Conservation (phyloP, 2,888 invertebrate genomes). For the Drosophila neotestacea region DNA sequence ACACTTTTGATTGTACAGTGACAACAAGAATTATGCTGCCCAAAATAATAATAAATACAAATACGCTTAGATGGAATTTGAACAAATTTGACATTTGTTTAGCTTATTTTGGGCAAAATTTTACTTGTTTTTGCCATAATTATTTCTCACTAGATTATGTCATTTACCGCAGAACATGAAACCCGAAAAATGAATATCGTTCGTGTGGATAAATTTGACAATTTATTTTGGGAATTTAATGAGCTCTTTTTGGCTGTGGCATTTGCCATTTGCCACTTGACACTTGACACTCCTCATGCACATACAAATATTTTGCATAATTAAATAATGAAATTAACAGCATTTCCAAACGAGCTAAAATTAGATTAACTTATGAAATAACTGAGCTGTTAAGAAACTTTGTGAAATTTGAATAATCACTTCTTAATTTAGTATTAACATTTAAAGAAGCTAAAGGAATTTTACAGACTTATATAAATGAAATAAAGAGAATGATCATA, state of each 20-base stretch:
- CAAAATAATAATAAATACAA: constrained; percentile 24
- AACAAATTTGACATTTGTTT: constrained; percentile 41
- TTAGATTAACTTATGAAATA: constrained; percentile 17
- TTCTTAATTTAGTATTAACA: too few species aligned
- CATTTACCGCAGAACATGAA: constrained; percentile 41
- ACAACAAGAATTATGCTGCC: constrained; percentile 22
- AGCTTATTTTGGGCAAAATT: constrained; percentile 22
- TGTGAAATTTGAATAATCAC: background rate
- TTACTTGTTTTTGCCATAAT: background rate
- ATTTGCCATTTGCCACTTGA: background rate
- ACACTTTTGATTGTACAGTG: constrained; percentile 29
- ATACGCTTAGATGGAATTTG: constrained; percentile 28
- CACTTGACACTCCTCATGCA: background rate
- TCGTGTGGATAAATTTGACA: constrained; percentile 25
- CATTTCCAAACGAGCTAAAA: constrained; percentile 3
- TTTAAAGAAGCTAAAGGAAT: background rate
- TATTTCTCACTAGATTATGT: constrained; percentile 35
- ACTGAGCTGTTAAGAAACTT: background rate
- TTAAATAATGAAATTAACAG: constrained; percentile 44
- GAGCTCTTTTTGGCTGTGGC: constrained; percentile 34
- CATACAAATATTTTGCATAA: constrained; percentile 35
- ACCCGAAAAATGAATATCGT: constrained; percentile 24
- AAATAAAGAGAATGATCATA: too few species aligned
- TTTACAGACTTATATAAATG: background rate
- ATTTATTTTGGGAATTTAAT: constrained; percentile 46